These are phyloP conservation scores for Ahaetulla prasina DNA, from an alignment of 2,113 vertebrate species.

Conservation along the genomic window DNA sequence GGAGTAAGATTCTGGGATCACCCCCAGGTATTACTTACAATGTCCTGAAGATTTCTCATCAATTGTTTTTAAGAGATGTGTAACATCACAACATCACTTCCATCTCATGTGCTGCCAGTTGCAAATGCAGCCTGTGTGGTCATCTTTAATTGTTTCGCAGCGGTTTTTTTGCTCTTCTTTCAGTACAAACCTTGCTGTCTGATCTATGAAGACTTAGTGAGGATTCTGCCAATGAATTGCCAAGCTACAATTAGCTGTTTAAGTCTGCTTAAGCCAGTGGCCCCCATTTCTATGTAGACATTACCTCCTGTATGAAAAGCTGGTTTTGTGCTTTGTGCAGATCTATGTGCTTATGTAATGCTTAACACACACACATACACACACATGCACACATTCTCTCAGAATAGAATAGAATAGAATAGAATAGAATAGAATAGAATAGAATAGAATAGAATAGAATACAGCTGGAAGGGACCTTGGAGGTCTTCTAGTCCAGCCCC, in stretches of 20 bases:
- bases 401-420: no score
- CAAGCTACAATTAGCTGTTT: background rate
- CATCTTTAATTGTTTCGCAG: background rate
- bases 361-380: no score
- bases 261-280: background rate
- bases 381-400: no score
- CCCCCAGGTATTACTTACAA: background rate
- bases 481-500: no score
- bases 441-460: no score
- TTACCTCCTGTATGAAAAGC: background rate
- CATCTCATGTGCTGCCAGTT: background rate
- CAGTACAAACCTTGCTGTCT: background rate
- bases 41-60: background rate
- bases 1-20: background rate
- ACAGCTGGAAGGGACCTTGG: no score
- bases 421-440: no score
- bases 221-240: background rate
- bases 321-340: background rate
- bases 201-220: background rate
- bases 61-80: background rate
- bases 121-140: background rate
- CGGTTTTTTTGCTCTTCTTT: background rate
- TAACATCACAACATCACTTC: background rate
- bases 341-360: no score
- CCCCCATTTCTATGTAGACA: background rate